Conservation (phyloP, 53 echinoderm and acorn worm species). For the Crossaster papposus region DNA sequence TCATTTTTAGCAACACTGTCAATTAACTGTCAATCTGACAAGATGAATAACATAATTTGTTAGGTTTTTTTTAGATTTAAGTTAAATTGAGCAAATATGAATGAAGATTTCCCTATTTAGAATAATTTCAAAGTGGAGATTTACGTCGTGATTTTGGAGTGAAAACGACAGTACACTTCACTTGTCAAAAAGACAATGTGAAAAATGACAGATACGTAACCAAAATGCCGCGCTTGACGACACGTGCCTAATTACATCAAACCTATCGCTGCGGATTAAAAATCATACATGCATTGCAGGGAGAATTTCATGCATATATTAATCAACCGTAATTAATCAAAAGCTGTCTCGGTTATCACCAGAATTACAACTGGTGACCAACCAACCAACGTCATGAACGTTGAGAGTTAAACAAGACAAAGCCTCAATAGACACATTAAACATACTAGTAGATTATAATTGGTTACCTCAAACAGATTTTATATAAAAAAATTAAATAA, state of each 20-base stretch:
- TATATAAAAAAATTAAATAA: background rate
- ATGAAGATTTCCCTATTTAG: no score
- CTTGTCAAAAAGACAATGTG: background rate
- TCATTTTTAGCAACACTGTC: no score
- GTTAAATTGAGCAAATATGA: no score
- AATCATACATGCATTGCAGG: constrained; percentile 21
- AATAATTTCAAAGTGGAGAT: background rate
- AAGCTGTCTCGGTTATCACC: background rate
- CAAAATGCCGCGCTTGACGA: constrained; percentile 31
- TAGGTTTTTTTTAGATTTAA: no score
- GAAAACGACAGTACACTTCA: background rate
- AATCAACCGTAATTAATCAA: constrained; percentile 23
- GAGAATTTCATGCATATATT: constrained; percentile 45
- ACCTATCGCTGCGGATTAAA: constrained; percentile 12
- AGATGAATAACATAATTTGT: no score
- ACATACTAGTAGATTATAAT: background rate
- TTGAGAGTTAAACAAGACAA: background rate
- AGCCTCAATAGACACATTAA: background rate
- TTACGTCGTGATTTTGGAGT: background rate
- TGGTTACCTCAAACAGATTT: background rate
- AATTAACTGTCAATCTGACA: no score
- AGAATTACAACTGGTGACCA: background rate
- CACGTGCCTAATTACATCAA: constrained; percentile 42
- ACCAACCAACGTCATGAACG: background rate
- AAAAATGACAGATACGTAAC: background rate